These are phyloP conservation scores for Argyrosomus regius DNA, from an alignment of 2,797 vertebrate species.

Conservation along the genomic window DNA sequence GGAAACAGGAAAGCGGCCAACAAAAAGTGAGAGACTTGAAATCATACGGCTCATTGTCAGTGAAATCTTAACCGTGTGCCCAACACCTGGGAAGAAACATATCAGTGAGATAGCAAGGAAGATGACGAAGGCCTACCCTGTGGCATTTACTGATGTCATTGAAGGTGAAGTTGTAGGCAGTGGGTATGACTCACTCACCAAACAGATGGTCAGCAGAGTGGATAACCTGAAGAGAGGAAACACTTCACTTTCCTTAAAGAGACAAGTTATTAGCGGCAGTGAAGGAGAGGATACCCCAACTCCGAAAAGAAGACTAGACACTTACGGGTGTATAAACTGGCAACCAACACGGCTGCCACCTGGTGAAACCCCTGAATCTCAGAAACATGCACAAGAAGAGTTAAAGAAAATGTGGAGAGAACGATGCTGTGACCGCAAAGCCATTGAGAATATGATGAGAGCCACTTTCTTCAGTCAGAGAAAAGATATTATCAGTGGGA, in stretches of 20 bases:
- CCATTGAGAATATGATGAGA: not conserved
- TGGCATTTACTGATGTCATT: not conserved
- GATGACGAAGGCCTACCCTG: not conserved
- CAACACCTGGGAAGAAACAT: conserved; percentile 6
- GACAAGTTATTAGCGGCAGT: not conserved
- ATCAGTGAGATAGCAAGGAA: not conserved
- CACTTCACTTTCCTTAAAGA: not conserved
- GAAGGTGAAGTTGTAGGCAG: conserved; percentile 4
- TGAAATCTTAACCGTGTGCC: not conserved
- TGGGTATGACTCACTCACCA: not conserved
- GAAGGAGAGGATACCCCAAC: not conserved
- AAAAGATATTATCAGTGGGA: too few relatives aligned
- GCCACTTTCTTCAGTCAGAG: not conserved
- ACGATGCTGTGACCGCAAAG: not conserved
- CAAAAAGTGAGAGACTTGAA: conserved; percentile 5
- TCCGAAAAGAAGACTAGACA: not conserved
- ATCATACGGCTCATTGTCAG: not conserved
- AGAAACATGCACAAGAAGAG: not conserved
- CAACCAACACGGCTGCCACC: too few relatives aligned
- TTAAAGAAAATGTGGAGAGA: not conserved
- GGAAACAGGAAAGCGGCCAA: not conserved
- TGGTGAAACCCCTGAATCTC: not conserved
- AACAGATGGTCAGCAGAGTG: not conserved
- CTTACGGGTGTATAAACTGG: not conserved
- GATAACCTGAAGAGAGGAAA: not conserved